Evolutionary conservation across 2,113 vertebrate genomes (phyloP).

Genomic region (Entelurus aequoreus): DNA sequence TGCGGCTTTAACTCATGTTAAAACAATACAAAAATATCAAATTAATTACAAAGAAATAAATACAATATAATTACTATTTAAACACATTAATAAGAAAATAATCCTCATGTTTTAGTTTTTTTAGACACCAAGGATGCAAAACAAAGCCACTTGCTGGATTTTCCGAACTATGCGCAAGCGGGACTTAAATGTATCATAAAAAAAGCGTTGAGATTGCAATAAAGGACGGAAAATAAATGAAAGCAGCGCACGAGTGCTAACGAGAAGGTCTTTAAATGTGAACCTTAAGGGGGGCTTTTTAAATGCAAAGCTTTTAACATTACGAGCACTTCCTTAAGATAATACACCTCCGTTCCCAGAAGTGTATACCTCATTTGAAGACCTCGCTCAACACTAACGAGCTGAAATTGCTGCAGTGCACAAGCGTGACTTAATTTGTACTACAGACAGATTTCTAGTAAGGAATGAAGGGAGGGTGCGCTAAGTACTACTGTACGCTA

Average conservation of each 20-base stretch:
- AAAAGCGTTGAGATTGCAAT: background rate
- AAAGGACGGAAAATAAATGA: background rate
- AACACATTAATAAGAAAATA: no score
- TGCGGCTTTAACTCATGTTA: no score
- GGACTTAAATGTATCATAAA: background rate
- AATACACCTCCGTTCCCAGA: background rate
- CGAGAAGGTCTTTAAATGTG: slow-evolving; percentile 4
- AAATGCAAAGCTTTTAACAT: slow-evolving; percentile 1
- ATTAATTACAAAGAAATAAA: no score
- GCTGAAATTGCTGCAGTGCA: slow-evolving; percentile 14
- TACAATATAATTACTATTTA: no score
- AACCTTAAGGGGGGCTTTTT: background rate
- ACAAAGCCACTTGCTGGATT: no score
- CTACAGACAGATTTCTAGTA: background rate
- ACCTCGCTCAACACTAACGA: background rate
- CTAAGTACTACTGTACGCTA: background rate
- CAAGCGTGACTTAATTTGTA: background rate
- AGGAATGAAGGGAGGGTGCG: background rate
- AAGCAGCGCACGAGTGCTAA: background rate
- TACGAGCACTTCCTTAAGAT: background rate
- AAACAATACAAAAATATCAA: no score
- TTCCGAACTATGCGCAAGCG: background rate
- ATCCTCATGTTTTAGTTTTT: no score
- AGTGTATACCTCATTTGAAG: slow-evolving; percentile 1
- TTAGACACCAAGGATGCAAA: background rate